Evolutionary conservation across 2,113 vertebrate genomes (phyloP).

Genomic region (Podocnemis expansa): DNA sequence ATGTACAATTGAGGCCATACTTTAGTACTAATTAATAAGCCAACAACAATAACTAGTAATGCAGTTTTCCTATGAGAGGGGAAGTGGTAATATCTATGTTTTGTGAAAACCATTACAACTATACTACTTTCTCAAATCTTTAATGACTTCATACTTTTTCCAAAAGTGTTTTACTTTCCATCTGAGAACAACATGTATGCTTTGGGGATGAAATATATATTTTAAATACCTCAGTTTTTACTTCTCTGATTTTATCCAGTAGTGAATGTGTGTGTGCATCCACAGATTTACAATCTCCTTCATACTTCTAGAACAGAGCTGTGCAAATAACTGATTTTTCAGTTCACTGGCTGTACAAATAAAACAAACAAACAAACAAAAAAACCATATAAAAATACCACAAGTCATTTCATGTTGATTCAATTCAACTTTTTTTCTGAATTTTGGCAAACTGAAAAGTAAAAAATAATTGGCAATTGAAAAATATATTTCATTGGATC

Average conservation of each 20-base stretch:
- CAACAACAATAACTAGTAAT: background rate
- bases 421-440: background rate
- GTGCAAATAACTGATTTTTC: too few relatives aligned
- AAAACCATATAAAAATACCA: too few relatives aligned
- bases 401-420: too few relatives aligned
- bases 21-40: background rate
- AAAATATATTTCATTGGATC: background rate
- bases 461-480: background rate
- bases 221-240: background rate
- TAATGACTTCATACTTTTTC: background rate
- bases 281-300: background rate
- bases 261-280: background rate
- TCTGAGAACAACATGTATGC: background rate
- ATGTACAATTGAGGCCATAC: background rate
- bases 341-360: too few relatives aligned
- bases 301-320: background rate
- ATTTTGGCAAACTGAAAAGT: background rate
- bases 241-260: background rate
- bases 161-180: accelerated
- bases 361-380: too few relatives aligned
- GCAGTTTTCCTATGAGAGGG: background rate
- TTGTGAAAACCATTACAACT: background rate
- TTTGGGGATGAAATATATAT: background rate
- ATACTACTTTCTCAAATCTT: background rate
- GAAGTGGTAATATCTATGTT: background rate